Base-by-base conservation (phyloP, 2,113 vertebrate genomes). In the Dendrocopos noguchii region DNA sequence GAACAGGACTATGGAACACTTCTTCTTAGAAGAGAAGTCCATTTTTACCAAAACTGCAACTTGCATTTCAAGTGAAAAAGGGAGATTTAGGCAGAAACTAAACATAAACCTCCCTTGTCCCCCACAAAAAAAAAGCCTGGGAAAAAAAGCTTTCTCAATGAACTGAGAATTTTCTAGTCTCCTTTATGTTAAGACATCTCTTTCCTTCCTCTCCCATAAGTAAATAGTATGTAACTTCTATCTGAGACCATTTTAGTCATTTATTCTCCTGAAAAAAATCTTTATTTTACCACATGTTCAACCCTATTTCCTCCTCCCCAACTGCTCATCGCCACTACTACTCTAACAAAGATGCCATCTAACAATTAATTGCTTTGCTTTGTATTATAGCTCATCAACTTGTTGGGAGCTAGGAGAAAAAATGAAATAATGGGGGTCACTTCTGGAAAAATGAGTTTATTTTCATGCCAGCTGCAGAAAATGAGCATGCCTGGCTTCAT, bases 391-490 rank as follows among this genome's bases (percentile, higher is more conserved):
- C 95, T 95, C 94, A 97, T 97, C 96, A 97, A 94, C 93, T 95
- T 94, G 86, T 96, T 97, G 94, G 89, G 91, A 97, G 95, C 96
- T 97, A 93, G 91, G 95, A 93, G 24, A 47, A 47, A 96, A 97
- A 98, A 97, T 97, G 95, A 97, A 97, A 97, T 97, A 98, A 98
- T 95, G 97, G 95, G 96, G 97, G 96, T 97, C 97, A 98, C 96
- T 97, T 98, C 93, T 97, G 96, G 95, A 97, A 97, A 97, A 97
- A 97, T 97, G 97, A 97, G 97, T 97, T 98, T 97, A 97, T 96
- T 95, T 96, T 97, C 93, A 97, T 97, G 96, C 97, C 97, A 97
- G 97, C 97, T 98, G 97, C 97, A 97, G 97, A 97, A 97, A 97
- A 97, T 96, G 96, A 95, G 63, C 93, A 96, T 87, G 94, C 85